Percentiles rank a stretch among this genome's conserved stretches.
These are phyloP conservation scores for Rhagium mordax DNA, from an alignment of 2,888 invertebrate genomes.

Conservation along the genomic window DNA sequence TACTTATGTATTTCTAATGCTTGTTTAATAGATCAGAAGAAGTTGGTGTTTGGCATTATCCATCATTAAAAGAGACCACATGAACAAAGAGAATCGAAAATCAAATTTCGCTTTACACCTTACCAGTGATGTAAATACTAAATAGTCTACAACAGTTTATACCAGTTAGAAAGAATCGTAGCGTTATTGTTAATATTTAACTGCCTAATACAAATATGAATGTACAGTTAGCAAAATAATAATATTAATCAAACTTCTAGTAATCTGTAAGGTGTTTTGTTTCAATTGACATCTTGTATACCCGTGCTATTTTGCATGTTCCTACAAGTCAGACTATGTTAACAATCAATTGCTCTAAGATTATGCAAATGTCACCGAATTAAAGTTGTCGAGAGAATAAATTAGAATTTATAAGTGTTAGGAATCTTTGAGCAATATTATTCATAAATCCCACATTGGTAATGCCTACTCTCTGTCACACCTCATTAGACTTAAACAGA, in stretches of 20 bases:
- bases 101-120: too few relatives aligned
- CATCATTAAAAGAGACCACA: too few relatives aligned
- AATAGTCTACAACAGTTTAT: too few relatives aligned
- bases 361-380: neutral
- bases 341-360: neutral
- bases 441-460: conserved; percentile 18
- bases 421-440: neutral
- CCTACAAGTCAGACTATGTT: neutral
- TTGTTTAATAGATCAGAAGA: too few relatives aligned
- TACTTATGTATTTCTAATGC: too few relatives aligned
- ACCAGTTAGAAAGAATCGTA: too few relatives aligned
- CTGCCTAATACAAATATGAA: too few relatives aligned
- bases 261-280: neutral
- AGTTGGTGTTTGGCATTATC: too few relatives aligned
- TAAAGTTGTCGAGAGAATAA: neutral
- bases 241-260: neutral
- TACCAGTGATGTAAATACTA: too few relatives aligned
- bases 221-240: neutral
- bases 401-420: neutral
- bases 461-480: conserved; percentile 13
- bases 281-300: neutral
- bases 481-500: conserved; percentile 11
- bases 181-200: too few relatives aligned
- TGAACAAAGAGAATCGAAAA: too few relatives aligned
- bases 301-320: neutral